Conservation (phyloP, 2,797 vertebrate species). For the Acrocephalus scirpaceus region DNA sequence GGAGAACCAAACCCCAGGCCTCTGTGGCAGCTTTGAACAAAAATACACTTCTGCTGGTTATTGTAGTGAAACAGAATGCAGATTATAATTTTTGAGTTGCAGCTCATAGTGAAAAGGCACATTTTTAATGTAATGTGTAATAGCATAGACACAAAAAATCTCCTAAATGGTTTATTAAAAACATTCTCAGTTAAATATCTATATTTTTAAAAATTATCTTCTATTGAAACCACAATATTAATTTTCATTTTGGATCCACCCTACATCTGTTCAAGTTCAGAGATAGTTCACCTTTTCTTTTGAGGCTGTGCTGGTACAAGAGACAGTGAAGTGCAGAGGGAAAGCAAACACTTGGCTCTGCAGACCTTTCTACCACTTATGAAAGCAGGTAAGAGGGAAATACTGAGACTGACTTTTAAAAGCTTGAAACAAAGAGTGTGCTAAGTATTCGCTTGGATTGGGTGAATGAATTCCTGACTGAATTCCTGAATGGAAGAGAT, state of each 20-base stretch:
- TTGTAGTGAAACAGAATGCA: not conserved
- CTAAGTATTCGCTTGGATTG: not conserved
- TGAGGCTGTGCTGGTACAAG: not conserved
- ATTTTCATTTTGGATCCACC: not conserved
- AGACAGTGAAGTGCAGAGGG: not conserved
- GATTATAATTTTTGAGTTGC: rapidly evolving
- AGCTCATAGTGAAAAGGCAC: not conserved
- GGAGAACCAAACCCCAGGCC: not conserved
- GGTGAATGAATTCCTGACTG: not conserved
- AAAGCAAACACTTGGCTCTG: not conserved
- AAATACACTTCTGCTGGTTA: not conserved
- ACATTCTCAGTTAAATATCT: not conserved
- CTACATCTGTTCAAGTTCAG: not conserved
- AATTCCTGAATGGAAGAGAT: not conserved
- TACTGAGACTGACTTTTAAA: not conserved
- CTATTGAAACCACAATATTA: not conserved
- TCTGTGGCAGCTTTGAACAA: not conserved
- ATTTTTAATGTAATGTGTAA: not conserved
- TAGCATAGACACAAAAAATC: not conserved
- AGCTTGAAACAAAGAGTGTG: not conserved
- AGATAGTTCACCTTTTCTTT: not conserved
- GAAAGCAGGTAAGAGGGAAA: not conserved
- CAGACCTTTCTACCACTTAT: not conserved
- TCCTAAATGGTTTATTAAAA: not conserved
- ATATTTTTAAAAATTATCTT: not conserved